Evolutionary conservation across 30 jellyfish, hydroid and myxozoan species (phyloP), one percentile per base, ranked within the genome.

Genomic region (Sanderia malayensis): DNA sequence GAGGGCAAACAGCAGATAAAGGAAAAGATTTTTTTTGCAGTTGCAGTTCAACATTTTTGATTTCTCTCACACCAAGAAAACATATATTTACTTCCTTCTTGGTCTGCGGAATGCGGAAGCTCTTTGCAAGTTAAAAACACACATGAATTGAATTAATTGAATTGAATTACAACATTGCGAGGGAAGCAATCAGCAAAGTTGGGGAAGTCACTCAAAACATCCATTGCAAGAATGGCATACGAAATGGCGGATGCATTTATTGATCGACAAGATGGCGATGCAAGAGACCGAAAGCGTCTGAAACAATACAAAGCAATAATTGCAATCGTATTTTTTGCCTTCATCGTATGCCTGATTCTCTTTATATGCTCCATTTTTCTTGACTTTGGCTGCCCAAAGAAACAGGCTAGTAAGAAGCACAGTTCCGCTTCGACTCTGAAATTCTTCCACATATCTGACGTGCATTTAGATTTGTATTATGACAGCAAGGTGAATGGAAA

Each of bases 371-470:
- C 88, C 20, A 53, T 76, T 45, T 26, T 65, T n/a, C 52, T n/a
- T 33, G 61, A 71, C 24, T 46, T 62, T 62, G 88, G 88, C 17
- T 76, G 88, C 25, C 9, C 55, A 23, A 44, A 25, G 0, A 1
- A 6, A n/a, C 15, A 26, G 4, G 13, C 74, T 1, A 49, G 2
- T 0, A n/a, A 0, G 0, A 46, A 13, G 2, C 22, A 15, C 1
- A 4, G 0, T 17, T 7, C 2, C 18, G 10, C 31, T 8, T 10
- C 67, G 19, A 27, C 53, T 6, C 23, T 77, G 65, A 65, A 71
- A 10, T 81, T 81, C 74, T 27, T 81, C 28, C 93, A 81, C 33
- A 74, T 81, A 29, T 81, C 93, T 1, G 93, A 81, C 25, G 31
- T 71, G 26, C 93, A 81, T 69, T 73, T 81, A 2, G 93, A 81